These are phyloP conservation scores for Mellivora capensis DNA, from an alignment of 2,113 vertebrate species.

Conservation along the genomic window DNA sequence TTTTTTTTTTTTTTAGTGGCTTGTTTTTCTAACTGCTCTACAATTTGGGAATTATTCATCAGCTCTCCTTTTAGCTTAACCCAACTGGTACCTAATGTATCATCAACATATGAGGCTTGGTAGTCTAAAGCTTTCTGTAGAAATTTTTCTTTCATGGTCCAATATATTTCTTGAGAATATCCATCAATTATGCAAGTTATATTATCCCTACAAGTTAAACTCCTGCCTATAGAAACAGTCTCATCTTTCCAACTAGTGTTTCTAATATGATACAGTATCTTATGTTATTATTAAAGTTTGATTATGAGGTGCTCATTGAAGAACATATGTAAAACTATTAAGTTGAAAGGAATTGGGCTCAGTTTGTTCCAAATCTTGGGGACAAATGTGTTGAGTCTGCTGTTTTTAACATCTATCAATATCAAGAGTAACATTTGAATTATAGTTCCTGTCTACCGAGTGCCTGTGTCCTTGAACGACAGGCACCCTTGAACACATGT, in stretches of 20 bases:
- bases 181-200: background rate
- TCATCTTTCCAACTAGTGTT: background rate
- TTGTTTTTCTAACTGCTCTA: background rate
- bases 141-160: background rate
- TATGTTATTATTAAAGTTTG: background rate
- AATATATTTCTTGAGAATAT: background rate
- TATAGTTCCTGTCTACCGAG: background rate
- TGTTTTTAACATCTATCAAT: background rate
- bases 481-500: background rate
- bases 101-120: background rate
- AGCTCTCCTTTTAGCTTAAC: background rate
- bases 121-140: background rate
- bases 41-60: background rate
- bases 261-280: background rate
- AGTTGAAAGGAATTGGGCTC: background rate
- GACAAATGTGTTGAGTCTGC: background rate
- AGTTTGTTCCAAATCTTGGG: background rate
- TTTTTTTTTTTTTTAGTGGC: too few species aligned
- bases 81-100: background rate
- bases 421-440: background rate
- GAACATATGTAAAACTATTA: background rate
- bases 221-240: background rate
- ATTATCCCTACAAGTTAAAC: background rate
- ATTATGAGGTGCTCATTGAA: background rate
- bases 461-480: background rate